Evolutionary conservation across 2,797 vertebrate genomes (phyloP).

Genomic region (Onychomys torridus): DNA sequence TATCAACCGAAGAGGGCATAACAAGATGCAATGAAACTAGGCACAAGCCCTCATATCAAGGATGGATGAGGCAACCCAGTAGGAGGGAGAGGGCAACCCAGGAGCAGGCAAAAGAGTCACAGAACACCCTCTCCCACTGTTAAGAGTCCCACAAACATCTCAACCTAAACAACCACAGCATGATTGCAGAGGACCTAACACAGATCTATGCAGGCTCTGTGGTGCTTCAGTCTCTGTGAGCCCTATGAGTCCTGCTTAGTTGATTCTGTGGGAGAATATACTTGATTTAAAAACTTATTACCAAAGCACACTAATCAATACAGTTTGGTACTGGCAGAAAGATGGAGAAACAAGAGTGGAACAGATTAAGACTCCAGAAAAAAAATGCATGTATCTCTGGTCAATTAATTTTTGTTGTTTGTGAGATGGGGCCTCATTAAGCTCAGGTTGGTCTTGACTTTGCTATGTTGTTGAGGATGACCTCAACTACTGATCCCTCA

Average conservation of each 20-base stretch:
- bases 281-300: not conserved
- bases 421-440: not conserved
- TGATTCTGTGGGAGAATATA: not conserved
- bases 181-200: not conserved
- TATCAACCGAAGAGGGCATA: not conserved
- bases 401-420: not conserved
- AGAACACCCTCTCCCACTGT: not conserved
- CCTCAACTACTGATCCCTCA: not conserved
- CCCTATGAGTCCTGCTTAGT: not conserved
- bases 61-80: not conserved
- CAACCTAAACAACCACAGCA: not conserved
- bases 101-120: not conserved
- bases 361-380: not conserved
- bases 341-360: not conserved
- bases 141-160: not conserved
- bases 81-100: not conserved
- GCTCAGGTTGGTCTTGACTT: not conserved
- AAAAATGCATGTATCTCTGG: not conserved
- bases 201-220: not conserved
- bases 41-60: not conserved
- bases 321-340: not conserved
- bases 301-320: not conserved
- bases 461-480: not conserved
- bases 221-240: not conserved
- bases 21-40: not conserved